Percentiles rank a stretch among this genome's conserved stretches.
Evolutionary conservation across 2,113 vertebrate species (phyloP).

Genomic region (Phylloscopus trochiloides): DNA sequence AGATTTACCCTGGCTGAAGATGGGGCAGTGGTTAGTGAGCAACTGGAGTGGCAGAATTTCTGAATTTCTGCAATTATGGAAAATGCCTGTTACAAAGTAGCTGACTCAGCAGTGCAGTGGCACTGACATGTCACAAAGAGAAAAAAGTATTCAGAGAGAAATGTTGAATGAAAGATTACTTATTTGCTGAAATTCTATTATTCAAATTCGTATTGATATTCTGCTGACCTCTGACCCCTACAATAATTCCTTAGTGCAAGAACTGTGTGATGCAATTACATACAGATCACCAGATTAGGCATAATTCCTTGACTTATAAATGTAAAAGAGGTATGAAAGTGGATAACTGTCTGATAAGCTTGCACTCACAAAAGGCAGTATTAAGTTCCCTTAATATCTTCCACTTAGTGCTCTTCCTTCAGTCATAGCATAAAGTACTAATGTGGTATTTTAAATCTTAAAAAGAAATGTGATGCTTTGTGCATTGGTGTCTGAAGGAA

Average conservation of each 20-base stretch:
- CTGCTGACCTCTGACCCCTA: neutral
- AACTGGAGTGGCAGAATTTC: neutral
- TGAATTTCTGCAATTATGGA: neutral
- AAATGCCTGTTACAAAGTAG: neutral
- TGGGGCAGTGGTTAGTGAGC: neutral
- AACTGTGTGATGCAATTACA: neutral
- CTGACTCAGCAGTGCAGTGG: neutral
- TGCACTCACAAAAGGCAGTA: neutral
- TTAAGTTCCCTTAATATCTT: neutral
- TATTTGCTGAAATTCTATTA: neutral
- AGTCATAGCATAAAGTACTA: neutral
- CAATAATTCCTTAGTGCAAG: neutral
- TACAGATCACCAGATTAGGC: neutral
- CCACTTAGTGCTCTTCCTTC: neutral
- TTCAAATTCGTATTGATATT: neutral
- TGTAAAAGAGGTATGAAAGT: neutral
- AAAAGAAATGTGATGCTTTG: neutral
- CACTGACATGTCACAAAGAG: neutral
- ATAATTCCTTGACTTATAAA: neutral
- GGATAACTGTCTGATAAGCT: constrained; percentile 1
- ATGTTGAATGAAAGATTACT: neutral
- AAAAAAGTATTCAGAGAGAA: neutral
- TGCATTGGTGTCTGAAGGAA: neutral
- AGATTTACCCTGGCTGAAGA: neutral
- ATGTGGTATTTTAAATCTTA: neutral